Evolutionary conservation across 2,888 invertebrate genomes (phyloP), one percentile per base, ranked within the genome.

Genomic region (Pseudococcus viburni): DNA sequence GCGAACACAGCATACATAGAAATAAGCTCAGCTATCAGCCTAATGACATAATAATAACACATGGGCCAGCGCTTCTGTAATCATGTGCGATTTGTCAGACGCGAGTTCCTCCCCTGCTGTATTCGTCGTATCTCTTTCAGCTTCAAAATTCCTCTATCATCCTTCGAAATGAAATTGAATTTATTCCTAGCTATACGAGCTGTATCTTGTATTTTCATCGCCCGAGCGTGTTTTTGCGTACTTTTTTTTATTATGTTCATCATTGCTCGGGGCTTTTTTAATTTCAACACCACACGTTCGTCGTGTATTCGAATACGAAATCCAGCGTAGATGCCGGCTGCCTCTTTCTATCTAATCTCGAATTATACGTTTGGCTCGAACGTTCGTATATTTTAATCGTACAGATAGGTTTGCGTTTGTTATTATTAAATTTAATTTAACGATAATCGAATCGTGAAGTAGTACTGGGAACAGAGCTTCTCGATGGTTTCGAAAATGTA

Each of bases 21-120:
- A 59, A 85, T 59, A 59, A 85, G 64, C 55, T 85, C 64, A 55
- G 86, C 86, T 88, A 88, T 88, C 88, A 77, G 88, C 83, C 90
- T 90, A 90, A 90, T 90, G 90, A 90, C 90, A 90, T 90, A 90
- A 90, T 90, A 90, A 90, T 90, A 90, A 90, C 90, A 90, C 89
- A 89, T 89, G 89, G 90, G 85, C 89, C 89, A 90, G 88, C 88
- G 89, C 89, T 90, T 89, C 90, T 90, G 90, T 90, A 90, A 90
- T 90, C 90, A 90, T 89, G 89, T 90, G 90, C 90, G 90, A 90
- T 90, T 90, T 90, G 90, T 90, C 90, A 89, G 90, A 89, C 83
- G 59, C 85, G 64, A 55, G 89, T 89, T 88, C 51, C 51, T 48
- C 51, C 73, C 51, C 42, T 42, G 85, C 17, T n/a, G 22, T 64